phyloP scores from a whole-genome alignment of 2,888 invertebrate species.

The Philonicus albiceps region DNA sequence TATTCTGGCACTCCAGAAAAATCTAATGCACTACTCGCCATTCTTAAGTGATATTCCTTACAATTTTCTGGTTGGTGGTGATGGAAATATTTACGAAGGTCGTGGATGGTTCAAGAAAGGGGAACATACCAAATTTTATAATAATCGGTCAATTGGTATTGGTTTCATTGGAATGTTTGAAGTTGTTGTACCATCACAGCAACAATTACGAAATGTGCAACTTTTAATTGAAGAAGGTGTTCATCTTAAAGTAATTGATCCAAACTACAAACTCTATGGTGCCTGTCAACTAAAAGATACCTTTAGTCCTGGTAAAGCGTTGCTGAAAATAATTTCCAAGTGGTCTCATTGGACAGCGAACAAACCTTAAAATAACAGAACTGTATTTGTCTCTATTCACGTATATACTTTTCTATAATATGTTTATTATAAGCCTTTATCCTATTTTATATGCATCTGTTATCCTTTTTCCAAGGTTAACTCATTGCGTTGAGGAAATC shows the following conservation, averaged over 20 bases:
- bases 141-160: neutral
- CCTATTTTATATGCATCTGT: too few species aligned
- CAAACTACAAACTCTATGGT: neutral
- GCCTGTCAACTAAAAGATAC: neutral
- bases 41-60: neutral
- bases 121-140: neutral
- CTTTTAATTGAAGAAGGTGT: neutral
- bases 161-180: neutral
- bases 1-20: too few species aligned
- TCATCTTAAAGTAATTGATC: neutral
- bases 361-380: too few species aligned
- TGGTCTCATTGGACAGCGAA: neutral
- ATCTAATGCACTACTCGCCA: too few species aligned
- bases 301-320: neutral
- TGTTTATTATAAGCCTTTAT: too few species aligned
- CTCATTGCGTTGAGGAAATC: too few species aligned
- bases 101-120: neutral
- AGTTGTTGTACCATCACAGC: neutral
- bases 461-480: too few species aligned
- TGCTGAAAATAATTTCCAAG: neutral
- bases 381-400: too few species aligned
- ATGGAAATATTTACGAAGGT: neutral
- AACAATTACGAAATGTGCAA: neutral
- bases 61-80: neutral
- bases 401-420: too few species aligned